phyloP scores from a whole-genome alignment of 2,888 invertebrate species.

The Oscheius onirici region DNA sequence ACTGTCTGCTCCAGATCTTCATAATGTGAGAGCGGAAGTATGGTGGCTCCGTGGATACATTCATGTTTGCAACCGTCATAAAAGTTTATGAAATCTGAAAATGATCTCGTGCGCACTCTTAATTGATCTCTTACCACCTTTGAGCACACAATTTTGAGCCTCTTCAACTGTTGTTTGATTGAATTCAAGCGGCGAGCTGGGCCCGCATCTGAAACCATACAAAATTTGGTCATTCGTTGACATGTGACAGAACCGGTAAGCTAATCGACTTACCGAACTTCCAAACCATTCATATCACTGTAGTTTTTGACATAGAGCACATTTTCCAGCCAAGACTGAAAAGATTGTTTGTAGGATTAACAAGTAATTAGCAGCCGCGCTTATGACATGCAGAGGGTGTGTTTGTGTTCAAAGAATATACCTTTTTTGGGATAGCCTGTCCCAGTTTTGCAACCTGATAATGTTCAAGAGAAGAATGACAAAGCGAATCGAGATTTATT shows the following conservation, averaged over 20 bases:
- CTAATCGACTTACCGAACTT: not conserved
- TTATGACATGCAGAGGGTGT: too few species aligned
- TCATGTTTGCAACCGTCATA: conserved; percentile 43
- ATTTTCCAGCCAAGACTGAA: conserved; percentile 14
- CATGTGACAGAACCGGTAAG: not conserved
- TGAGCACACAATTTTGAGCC: conserved; percentile 15
- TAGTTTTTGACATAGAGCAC: conserved; percentile 1
- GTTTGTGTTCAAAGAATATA: too few species aligned
- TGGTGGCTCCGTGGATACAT: conserved; percentile 35
- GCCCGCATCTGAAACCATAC: conserved; percentile 20
- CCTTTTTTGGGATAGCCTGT: too few species aligned
- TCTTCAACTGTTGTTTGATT: not conserved
- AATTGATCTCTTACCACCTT: not conserved
- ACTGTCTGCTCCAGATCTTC: conserved; percentile 43
- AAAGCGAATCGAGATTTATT: too few species aligned
- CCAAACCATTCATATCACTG: conserved; percentile 20
- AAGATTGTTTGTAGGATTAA: not conserved
- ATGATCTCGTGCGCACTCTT: not conserved
- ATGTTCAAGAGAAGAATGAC: too few species aligned
- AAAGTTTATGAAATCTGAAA: conserved; percentile 20
- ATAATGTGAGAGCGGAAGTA: conserved; percentile 39
- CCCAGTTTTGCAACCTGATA: too few species aligned
- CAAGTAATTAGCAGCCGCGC: too few species aligned
- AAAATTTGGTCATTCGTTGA: not conserved
- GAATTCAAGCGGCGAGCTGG: conserved; percentile 13